Base-by-base conservation (phyloP, 2,797 vertebrate species). In the Pygocentrus nattereri region DNA sequence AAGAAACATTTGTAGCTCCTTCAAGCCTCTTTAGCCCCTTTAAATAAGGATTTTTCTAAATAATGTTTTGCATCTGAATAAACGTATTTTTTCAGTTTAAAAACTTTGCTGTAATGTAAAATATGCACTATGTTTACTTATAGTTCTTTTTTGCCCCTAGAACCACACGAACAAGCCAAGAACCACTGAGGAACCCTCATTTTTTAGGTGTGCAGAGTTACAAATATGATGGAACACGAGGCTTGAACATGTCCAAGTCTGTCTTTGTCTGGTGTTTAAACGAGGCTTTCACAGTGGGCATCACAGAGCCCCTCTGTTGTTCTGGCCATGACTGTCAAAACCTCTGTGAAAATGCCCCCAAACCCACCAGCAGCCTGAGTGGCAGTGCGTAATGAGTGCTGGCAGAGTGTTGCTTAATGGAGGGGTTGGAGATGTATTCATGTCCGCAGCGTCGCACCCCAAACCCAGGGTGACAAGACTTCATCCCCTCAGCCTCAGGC, bases 401-500 rank as follows among this genome's bases (percentile, higher is more conserved):
- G 93, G 94, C 93, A 95, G 94, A 93, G 91, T 90, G 89, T 90
- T 92, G 94, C 93, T 93, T 95, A 95, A 95, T 94, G 92, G 93
- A 91, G 91, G 90, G 89, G 88, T 89, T 85, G 88, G 91, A 92
- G 91, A 94, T 93, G 91, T 93, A 93, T 95, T 95, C 93, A 94
- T 94, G 93, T 92, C 88, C 90, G 78, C 92, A 90, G 92, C 90
- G 87, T 91, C 89, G 90, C 84, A 92, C 91, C 89, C 91, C 91
- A 92, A 64, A 94, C 91, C 92, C 90, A 87, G 92, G 92, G 93
- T 94, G 95, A 94, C 95, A 95, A 87, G 93, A 93, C 92, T 93
- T 94, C 95, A 94, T 94, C 92, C 94, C 88, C 49, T 93, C 95
- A 88, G 97, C 97, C 97, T 93, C 92, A 88, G 97, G 97, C 96